Conservation (phyloP, 2,888 invertebrate species). For the Lasioglossum calceatum region DNA sequence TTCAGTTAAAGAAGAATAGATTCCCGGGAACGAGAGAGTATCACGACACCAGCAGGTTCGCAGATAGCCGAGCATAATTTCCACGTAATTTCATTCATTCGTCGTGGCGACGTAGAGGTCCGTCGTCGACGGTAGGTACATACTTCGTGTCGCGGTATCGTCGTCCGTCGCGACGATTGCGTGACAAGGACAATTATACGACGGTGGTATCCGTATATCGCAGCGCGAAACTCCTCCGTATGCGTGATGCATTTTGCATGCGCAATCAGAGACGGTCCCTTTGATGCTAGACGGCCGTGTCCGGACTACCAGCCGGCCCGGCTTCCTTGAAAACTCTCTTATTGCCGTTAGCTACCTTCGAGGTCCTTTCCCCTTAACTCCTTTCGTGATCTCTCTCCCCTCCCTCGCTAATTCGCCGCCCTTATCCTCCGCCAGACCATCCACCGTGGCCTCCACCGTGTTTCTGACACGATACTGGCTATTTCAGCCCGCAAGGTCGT, state of each 20-base stretch:
- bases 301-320: slow-evolving; percentile 28
- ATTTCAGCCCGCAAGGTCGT: neutral
- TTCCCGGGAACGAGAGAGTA: neutral
- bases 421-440: neutral
- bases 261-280: slow-evolving; percentile 25
- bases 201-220: slow-evolving; percentile 70
- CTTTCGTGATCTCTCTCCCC: slow-evolving; percentile 1
- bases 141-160: slow-evolving; percentile 44
- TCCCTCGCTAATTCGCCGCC: neutral
- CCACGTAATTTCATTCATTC: slow-evolving; percentile 17
- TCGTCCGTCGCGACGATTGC: slow-evolving; percentile 66
- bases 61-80: neutral
- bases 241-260: slow-evolving; percentile 57
- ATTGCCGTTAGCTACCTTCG: slow-evolving; percentile 35
- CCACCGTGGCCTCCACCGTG: neutral
- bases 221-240: slow-evolving; percentile 61
- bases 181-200: slow-evolving; percentile 74
- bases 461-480: neutral
- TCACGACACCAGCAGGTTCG: neutral
- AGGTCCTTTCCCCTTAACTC: neutral
- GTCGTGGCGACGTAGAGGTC: neutral
- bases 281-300: slow-evolving; percentile 38
- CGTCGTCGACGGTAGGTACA: neutral
- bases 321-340: slow-evolving; percentile 40
- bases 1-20: neutral